Conservation (phyloP, 1,140 invertebrate genomes). For the Lordiphosa clarofinis region DNA sequence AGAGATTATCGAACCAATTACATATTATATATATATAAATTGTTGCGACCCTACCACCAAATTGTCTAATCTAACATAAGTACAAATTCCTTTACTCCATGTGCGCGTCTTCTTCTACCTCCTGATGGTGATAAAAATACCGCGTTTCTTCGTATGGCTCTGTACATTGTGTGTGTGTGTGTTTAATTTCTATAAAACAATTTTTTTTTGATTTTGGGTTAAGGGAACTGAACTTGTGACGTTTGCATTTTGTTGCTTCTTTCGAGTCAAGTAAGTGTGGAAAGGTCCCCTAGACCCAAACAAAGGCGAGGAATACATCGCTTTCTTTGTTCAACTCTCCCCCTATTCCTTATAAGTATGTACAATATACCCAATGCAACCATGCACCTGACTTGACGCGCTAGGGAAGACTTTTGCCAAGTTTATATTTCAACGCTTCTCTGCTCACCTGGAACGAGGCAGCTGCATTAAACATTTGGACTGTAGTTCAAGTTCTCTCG, state of each 20-base stretch:
- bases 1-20: conserved; percentile 6
- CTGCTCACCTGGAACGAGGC: conserved; percentile 4
- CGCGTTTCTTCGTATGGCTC: conserved; percentile 1
- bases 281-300: conserved; percentile 3
- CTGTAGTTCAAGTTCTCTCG: conserved; percentile 20
- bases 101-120: conserved; percentile 8
- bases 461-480: conserved; percentile 10
- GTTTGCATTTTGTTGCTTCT: conserved; percentile 22
- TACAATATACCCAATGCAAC: not conserved
- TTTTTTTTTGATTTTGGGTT: conserved; percentile 18
- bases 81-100: conserved; percentile 9
- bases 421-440: conserved; percentile 5
- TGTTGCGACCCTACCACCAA: not conserved
- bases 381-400: conserved; percentile 2
- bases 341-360: not conserved
- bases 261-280: conserved; percentile 8
- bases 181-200: not conserved
- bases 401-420: not conserved
- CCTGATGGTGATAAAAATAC: conserved; percentile 12
- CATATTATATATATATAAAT: not conserved
- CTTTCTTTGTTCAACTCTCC: conserved; percentile 27
- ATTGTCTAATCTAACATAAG: conserved; percentile 5
- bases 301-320: conserved; percentile 6
- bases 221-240: conserved; percentile 33
- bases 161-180: conserved; percentile 3